Conservation (phyloP, 2,888 invertebrate species). For the Heliconius sara region DNA sequence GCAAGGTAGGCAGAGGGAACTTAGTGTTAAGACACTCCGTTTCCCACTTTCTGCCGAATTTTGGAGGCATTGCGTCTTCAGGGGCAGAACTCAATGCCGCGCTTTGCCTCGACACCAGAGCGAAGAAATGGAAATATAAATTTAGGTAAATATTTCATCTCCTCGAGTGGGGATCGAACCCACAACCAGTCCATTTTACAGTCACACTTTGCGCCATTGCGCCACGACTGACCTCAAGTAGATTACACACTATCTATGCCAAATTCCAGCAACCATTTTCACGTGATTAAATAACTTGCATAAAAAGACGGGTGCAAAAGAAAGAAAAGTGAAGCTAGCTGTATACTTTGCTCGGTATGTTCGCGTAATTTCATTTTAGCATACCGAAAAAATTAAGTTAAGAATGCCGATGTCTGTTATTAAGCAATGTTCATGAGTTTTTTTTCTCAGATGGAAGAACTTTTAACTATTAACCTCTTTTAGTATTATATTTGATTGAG, state of each 20-base stretch:
- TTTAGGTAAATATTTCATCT: too few relatives aligned
- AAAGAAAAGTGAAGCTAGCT: neutral
- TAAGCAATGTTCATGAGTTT: neutral
- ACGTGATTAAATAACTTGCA: neutral
- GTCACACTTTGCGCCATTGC: too few relatives aligned
- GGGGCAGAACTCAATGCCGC: too few relatives aligned
- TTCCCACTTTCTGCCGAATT: too few relatives aligned
- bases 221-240: too few relatives aligned
- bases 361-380: neutral
- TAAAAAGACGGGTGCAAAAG: neutral
- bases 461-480: neutral
- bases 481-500: neutral
- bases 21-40: too few relatives aligned
- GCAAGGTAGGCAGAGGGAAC: too few relatives aligned
- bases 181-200: too few relatives aligned
- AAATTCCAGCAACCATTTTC: neutral
- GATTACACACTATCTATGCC: neutral
- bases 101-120: too few relatives aligned
- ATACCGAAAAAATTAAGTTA: neutral
- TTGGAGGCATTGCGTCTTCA: too few relatives aligned
- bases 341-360: neutral
- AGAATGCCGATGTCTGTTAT: neutral
- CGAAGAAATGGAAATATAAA: too few relatives aligned
- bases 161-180: too few relatives aligned
- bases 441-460: neutral